phyloP scores from a whole-genome alignment of 2,113 vertebrate genomes.

The Pterocles burchelli region DNA sequence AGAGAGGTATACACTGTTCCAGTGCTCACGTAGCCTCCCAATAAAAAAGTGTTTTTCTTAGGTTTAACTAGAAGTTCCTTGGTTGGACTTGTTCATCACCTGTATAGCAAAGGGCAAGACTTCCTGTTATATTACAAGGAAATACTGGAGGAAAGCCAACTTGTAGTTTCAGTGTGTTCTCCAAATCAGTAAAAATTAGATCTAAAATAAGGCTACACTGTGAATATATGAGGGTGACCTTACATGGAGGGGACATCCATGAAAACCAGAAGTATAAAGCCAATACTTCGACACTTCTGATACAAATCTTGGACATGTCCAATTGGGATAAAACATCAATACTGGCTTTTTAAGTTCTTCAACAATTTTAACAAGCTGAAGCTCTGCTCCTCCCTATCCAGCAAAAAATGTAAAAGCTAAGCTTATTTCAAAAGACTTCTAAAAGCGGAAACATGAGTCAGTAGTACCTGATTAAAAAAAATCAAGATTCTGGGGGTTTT shows the following conservation, averaged over 20 bases:
- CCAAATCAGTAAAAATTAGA: neutral
- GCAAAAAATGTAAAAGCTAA: neutral
- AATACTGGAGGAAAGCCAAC: neutral
- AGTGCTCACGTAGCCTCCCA: neutral
- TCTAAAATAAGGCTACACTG: neutral
- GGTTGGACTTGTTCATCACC: neutral
- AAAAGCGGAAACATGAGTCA: neutral
- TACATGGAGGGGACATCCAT: neutral
- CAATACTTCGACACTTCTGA: neutral
- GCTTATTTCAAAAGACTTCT: neutral
- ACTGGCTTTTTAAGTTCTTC: neutral
- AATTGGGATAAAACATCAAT: neutral
- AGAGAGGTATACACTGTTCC: no score
- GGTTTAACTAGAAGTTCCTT: neutral
- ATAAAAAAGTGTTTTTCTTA: neutral
- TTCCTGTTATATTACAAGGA: neutral
- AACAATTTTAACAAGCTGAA: neutral
- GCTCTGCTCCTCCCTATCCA: neutral
- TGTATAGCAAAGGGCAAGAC: neutral
- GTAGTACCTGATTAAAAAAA: neutral
- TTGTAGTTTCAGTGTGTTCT: neutral
- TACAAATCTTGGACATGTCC: neutral
- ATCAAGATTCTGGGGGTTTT: neutral
- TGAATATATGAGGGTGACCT: neutral
- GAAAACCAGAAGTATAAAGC: neutral